Base-by-base conservation (phyloP, 2,888 invertebrate species). In the Machimus rusticus region DNA sequence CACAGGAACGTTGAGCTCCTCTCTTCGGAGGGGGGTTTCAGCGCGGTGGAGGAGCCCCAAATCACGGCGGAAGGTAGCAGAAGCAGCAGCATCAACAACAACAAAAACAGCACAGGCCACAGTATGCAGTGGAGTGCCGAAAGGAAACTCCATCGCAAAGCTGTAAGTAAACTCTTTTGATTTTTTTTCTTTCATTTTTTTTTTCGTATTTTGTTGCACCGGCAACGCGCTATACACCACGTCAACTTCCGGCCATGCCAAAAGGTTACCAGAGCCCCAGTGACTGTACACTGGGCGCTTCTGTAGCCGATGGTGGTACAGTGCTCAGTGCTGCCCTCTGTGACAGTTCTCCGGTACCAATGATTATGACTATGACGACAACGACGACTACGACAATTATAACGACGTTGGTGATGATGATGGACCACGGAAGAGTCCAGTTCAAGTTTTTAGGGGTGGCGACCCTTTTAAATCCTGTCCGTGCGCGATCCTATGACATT, bases 201-300 rank as follows among this genome's bases (percentile, higher is more conserved):
- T 82, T 34, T 57, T 66, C 37, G n/a, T 82, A 57, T 82, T 82
- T 82, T 82, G 82, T 82, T 82, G 82, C 82, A 82, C 82, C 82
- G 82, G 82, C 34, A 82, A 82, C 82, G 82, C 12, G 66, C 55
- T 82, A 82, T 39, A 82, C 82, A 66, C 82, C 82, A 82, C 82
- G 31, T 55, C 66, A 82, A 82, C 82, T 82, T 82, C 66, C 55
- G 82, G 66, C 57, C 37, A 16, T 51, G 31, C 78, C 43, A 51
- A 23, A 12, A 79, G 79, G 79, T 12, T 57, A 57, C 82, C 82
- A 82, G 51, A 82, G 57, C 57, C 34, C 55, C 82, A 82, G 2
- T 37, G 66, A 82, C 39, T 37, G 12, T 76, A 0, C 12, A 19
- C 28, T 31, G 14, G 46, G 9, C 14, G 57, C 57, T 19, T 6